Evolutionary conservation across 2,113 vertebrate genomes (phyloP), one percentile per base, ranked within the genome.

Genomic region (Leptodactylus fuscus): DNA sequence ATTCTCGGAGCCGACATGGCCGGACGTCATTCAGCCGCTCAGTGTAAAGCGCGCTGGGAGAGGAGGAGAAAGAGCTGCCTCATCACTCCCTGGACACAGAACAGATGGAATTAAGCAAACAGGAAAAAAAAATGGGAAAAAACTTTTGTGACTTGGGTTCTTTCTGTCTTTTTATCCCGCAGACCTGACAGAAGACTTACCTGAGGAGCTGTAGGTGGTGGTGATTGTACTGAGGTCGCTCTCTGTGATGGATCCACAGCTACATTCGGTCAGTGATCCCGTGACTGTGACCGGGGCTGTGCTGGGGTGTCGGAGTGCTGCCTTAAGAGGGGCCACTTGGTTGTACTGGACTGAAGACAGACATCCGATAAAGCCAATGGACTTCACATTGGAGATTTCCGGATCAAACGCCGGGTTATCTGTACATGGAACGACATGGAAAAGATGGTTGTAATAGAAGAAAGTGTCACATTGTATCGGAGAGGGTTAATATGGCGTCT

Each of bases 321-420:
- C 96, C 90, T 99, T 99, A 87, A 99, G 89, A 0, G 97, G 97
- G 0, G 96, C 94, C 1, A 96, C 88, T 1, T 97, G 94, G 69
- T 99, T 99, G 90, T 98, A 98, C 88, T 96, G 97, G 4, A 99
- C 96, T 0, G 97, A 96, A 22, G 98, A 97, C 32, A 99, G 92
- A 89, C 98, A 99, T 81, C 98, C 98, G 0, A 93, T 81, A 88
- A 99, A 99, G 20, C 98, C 97, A 41, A 93, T 87, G 0, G 87
- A 87, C 12, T 96, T 97, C 0, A 96, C 97, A 79, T 91, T 93
- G 32, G 89, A 89, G 32, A 97, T 93, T 77, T 97, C 97, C 60
- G 94, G 89, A 70, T 94, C 92, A 81, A 96, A 86, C 13, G 88
- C 85, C 44, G 92, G 91, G 87, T 83, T 91, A 48, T 96, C 98